Percentiles rank a stretch among this genome's conserved stretches.
These are phyloP conservation scores for Upupa epops DNA, from an alignment of 2,113 vertebrate genomes.

Conservation along the genomic window DNA sequence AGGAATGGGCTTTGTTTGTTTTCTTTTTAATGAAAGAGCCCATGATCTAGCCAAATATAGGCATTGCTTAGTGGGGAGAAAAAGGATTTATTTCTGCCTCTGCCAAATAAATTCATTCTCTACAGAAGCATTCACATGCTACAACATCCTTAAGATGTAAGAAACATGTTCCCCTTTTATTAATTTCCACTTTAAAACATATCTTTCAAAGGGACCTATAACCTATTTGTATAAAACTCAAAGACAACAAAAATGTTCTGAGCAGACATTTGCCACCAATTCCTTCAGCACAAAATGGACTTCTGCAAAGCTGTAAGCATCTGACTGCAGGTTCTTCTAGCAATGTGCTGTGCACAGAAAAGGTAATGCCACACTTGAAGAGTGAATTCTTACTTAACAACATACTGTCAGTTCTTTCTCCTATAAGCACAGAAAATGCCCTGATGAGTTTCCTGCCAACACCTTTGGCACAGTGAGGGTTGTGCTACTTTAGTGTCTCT, in stretches of 20 bases:
- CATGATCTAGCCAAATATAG: background rate
- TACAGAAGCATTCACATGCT: background rate
- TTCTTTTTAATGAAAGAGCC: background rate
- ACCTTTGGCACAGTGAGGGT: background rate
- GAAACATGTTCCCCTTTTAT: background rate
- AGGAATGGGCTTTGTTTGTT: background rate
- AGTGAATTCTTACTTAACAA: background rate
- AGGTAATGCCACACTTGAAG: background rate
- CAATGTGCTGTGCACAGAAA: background rate
- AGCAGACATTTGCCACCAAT: background rate
- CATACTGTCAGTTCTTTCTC: background rate
- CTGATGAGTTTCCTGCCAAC: background rate
- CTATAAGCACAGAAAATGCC: background rate
- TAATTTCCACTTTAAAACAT: background rate
- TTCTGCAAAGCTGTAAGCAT: background rate
- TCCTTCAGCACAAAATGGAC: background rate
- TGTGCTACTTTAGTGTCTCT: background rate
- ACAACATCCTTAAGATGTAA: background rate
- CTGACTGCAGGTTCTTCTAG: background rate
- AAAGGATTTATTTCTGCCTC: background rate
- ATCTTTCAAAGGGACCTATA: background rate
- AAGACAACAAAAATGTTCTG: background rate
- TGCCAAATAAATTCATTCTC: background rate
- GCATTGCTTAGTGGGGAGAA: background rate
- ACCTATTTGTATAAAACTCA: background rate